Conservation (phyloP, 1,140 invertebrate genomes). For the Drosophila varians region DNA sequence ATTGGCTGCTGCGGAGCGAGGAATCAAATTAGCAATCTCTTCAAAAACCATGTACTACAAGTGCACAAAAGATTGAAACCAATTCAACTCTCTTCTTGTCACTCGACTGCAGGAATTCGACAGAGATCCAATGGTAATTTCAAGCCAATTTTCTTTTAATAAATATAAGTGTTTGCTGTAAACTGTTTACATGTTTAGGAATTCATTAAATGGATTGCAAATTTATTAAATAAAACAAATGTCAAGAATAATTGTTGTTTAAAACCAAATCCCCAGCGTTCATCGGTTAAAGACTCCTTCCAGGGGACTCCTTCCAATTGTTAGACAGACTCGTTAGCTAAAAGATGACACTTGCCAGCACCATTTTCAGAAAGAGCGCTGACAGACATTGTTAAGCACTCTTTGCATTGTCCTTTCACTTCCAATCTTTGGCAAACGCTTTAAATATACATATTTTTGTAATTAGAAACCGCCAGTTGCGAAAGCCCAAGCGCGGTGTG, state of each 20-base stretch:
- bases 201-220: not conserved
- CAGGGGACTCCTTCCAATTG: not conserved
- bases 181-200: not conserved
- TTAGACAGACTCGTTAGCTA: conserved; percentile 4
- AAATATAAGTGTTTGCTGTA: not conserved
- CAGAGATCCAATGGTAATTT: conserved; percentile 17
- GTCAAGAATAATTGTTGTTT: not conserved
- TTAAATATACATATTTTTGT: conserved; percentile 80
- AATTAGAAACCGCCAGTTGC: conserved; percentile 57
- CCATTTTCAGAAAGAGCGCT: conserved; percentile 32
- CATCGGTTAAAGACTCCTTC: not conserved
- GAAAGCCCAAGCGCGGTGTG: not conserved
- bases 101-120: not conserved
- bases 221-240: too few relatives aligned
- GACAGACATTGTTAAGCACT: conserved; percentile 47
- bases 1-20: conserved; percentile 23
- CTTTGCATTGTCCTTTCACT: conserved; percentile 42
- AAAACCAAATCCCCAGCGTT: not conserved
- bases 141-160: not conserved
- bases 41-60: conserved; percentile 38
- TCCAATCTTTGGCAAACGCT: conserved; percentile 46
- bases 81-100: not conserved
- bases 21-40: conserved; percentile 47
- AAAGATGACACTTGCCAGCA: conserved; percentile 23
- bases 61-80: conserved; percentile 32